phyloP scores from a whole-genome alignment of 2,797 vertebrate genomes.

The Myotis findleyi region DNA sequence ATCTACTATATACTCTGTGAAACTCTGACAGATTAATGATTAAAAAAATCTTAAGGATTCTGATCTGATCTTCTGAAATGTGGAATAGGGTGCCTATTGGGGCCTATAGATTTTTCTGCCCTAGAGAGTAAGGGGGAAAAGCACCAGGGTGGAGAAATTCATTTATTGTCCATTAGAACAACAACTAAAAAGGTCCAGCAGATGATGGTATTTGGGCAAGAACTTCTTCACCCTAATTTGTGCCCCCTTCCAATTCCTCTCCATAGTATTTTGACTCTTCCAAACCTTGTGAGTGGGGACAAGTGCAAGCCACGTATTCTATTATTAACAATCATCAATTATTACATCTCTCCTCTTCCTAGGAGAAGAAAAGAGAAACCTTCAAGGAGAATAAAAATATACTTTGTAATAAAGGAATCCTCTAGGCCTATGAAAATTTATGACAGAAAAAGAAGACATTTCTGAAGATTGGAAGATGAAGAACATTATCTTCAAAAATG shows the following conservation, averaged over 20 bases:
- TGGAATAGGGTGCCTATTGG: not conserved
- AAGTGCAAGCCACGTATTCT: not conserved
- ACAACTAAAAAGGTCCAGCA: not conserved
- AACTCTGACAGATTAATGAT: not conserved
- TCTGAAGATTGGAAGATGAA: not conserved
- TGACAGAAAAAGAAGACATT: not conserved
- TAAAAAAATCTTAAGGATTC: slow-evolving; percentile 35
- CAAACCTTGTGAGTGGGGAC: not conserved
- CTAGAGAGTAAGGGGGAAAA: not conserved
- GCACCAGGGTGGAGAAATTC: not conserved
- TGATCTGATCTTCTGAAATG: not conserved
- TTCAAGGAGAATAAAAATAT: not conserved
- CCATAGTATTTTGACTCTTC: not conserved
- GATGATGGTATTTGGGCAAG: not conserved
- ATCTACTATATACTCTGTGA: not conserved
- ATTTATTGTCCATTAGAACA: not conserved
- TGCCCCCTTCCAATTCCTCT: not conserved
- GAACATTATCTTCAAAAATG: slow-evolving; percentile 54
- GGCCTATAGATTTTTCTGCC: not conserved
- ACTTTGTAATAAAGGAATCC: slow-evolving; percentile 1
- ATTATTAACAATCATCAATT: not conserved
- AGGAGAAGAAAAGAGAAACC: slow-evolving; percentile 3
- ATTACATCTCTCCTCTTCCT: not conserved
- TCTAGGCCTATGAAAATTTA: slow-evolving; percentile 2
- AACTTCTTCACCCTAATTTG: not conserved